Evolutionary conservation across 2,888 invertebrate species (phyloP).

Genomic region (Agrotis puta): DNA sequence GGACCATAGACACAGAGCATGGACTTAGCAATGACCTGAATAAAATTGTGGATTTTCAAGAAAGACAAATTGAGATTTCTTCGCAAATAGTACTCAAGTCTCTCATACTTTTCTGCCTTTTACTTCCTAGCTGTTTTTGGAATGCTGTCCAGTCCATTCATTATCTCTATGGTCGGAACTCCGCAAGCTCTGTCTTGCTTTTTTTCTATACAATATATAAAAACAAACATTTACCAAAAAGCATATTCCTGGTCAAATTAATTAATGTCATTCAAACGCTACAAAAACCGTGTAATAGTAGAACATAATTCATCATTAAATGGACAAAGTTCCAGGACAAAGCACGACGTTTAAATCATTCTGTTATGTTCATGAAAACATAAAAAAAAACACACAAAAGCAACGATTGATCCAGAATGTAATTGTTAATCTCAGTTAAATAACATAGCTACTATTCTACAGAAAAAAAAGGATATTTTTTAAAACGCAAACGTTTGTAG

Average conservation of each 20-base stretch:
- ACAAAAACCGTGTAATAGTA: background rate
- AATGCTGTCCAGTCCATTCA: too few relatives aligned
- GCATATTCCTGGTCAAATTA: background rate
- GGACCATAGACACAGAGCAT: too few relatives aligned
- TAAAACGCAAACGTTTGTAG: constrained; percentile 1
- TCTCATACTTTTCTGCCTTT: too few relatives aligned
- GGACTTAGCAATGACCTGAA: too few relatives aligned
- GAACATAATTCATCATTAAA: constrained; percentile 14
- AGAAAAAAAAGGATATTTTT: background rate
- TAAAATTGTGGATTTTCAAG: too few relatives aligned
- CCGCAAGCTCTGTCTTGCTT: too few relatives aligned
- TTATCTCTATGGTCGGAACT: too few relatives aligned
- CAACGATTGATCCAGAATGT: background rate
- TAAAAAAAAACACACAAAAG: constrained; percentile 24
- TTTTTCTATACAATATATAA: too few relatives aligned
- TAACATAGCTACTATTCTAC: constrained; percentile 30
- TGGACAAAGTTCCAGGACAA: constrained; percentile 20
- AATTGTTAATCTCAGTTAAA: background rate
- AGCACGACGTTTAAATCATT: constrained; percentile 7
- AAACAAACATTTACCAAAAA: background rate
- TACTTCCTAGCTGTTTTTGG: too few relatives aligned
- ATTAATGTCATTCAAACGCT: background rate
- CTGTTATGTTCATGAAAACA: background rate
- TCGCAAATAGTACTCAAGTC: too few relatives aligned
- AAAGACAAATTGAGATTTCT: too few relatives aligned